phyloP scores from a whole-genome alignment of 1,140 invertebrate genomes.

The Oscheius sp. region DNA sequence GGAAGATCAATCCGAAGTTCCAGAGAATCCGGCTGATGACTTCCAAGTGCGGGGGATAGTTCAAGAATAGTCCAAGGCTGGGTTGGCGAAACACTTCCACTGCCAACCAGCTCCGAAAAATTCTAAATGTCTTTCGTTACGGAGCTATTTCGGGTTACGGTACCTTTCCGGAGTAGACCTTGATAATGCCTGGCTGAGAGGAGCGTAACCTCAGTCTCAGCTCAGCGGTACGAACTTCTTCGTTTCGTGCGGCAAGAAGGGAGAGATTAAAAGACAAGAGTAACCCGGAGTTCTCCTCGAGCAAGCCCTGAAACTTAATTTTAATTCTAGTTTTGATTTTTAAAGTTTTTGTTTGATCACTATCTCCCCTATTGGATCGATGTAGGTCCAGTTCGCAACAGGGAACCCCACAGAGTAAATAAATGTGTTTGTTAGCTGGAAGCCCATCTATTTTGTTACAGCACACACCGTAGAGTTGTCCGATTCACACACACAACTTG shows the following conservation, averaged over 20 bases:
- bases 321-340: too few species aligned
- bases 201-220: neutral
- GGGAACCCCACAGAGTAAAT: too few species aligned
- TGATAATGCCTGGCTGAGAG: neutral
- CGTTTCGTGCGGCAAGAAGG: conserved; percentile 8
- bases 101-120: neutral
- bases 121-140: neutral
- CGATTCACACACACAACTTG: too few species aligned
- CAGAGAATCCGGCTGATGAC: neutral
- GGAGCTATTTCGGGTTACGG: neutral
- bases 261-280: conserved; percentile 29
- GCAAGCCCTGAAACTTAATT: conserved; percentile 23
- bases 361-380: too few species aligned
- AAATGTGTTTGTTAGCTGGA: too few species aligned
- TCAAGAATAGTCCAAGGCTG: neutral
- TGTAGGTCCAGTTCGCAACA: too few species aligned
- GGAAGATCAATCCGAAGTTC: neutral
- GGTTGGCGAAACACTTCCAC: neutral
- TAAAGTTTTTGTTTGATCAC: too few species aligned
- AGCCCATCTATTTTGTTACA: too few species aligned
- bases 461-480: too few species aligned
- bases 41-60: neutral
- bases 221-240: neutral
- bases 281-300: conserved; percentile 13
- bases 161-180: neutral